These are phyloP conservation scores for Anguilla japonica DNA, from an alignment of 2,113 vertebrate genomes.

Conservation along the genomic window DNA sequence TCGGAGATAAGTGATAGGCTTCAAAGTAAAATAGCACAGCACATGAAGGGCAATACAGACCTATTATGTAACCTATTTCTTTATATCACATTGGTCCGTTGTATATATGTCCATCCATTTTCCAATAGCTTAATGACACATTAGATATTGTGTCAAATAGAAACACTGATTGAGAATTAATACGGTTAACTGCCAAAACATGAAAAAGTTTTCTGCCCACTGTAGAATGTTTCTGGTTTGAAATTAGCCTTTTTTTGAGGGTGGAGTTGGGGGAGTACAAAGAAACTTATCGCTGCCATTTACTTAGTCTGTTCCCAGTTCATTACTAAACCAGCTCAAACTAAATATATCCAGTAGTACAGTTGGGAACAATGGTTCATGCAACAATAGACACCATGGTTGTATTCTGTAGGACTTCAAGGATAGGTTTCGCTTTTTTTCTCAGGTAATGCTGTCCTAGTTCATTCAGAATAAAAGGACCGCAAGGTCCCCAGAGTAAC, in stretches of 20 bases:
- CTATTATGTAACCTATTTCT: no score
- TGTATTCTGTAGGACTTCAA: slow-evolving; percentile 33
- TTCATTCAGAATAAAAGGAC: slow-evolving; percentile 46
- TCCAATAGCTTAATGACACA: no score
- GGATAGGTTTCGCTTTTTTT: slow-evolving; percentile 40
- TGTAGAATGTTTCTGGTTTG: neutral
- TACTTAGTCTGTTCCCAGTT: slow-evolving; percentile 9
- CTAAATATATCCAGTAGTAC: slow-evolving; percentile 8
- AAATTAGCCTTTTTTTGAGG: neutral
- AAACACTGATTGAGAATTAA: neutral
- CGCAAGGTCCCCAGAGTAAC: slow-evolving; percentile 65
- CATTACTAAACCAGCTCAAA: slow-evolving; percentile 2
- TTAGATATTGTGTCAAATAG: neutral
- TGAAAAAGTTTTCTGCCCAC: neutral
- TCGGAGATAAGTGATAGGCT: neutral
- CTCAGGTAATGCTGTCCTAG: slow-evolving; percentile 54
- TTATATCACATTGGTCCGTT: no score
- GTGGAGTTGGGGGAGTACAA: neutral
- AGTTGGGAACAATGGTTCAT: slow-evolving; percentile 1
- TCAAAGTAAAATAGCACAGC: no score
- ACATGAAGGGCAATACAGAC: no score
- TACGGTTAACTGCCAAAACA: neutral
- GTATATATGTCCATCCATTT: no score
- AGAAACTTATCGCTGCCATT: neutral
- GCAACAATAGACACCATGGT: slow-evolving; percentile 23